phyloP scores from a whole-genome alignment of 1,140 invertebrate genomes.

The Cydia splendana region DNA sequence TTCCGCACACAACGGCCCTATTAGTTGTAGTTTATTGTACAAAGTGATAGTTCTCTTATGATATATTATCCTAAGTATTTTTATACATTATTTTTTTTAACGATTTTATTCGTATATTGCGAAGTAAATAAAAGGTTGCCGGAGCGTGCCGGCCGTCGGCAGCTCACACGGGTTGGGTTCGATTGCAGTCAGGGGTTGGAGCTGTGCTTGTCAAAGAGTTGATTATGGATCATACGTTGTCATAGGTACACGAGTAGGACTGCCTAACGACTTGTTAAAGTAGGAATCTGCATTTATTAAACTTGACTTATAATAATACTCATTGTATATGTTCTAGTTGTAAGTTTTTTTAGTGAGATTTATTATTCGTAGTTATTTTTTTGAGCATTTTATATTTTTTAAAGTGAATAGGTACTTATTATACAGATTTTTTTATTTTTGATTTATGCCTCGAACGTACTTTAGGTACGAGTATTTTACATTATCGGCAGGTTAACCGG shows the following conservation, averaged over 20 bases:
- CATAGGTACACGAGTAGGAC: constrained; percentile 61
- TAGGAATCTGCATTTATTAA: constrained; percentile 72
- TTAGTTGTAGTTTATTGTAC: constrained; percentile 70
- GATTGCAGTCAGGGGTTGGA: constrained; percentile 62
- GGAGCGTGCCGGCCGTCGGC: constrained; percentile 41
- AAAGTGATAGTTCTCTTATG: constrained; percentile 79
- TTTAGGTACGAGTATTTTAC: constrained; percentile 58
- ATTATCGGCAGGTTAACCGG: constrained; percentile 47
- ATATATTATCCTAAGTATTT: constrained; percentile 70
- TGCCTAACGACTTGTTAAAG: constrained; percentile 64
- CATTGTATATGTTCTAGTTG: constrained; percentile 75
- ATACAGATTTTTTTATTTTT: constrained; percentile 51
- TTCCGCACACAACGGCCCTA: constrained; percentile 60
- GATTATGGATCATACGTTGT: constrained; percentile 61
- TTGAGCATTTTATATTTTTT: constrained; percentile 52
- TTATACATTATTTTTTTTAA: constrained; percentile 79
- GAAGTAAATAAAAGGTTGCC: constrained; percentile 67
- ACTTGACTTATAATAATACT: constrained; percentile 73
- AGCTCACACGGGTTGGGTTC: constrained; percentile 58
- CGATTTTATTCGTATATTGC: constrained; percentile 72
- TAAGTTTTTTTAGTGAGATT: constrained; percentile 74
- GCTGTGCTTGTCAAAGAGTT: constrained; percentile 50
- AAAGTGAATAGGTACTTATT: constrained; percentile 59
- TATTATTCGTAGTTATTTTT: constrained; percentile 59
- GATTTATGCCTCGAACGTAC: constrained; percentile 58